These are phyloP conservation scores for Ginglymostoma cirratum DNA, from an alignment of 2,113 vertebrate species.

Conservation along the genomic window DNA sequence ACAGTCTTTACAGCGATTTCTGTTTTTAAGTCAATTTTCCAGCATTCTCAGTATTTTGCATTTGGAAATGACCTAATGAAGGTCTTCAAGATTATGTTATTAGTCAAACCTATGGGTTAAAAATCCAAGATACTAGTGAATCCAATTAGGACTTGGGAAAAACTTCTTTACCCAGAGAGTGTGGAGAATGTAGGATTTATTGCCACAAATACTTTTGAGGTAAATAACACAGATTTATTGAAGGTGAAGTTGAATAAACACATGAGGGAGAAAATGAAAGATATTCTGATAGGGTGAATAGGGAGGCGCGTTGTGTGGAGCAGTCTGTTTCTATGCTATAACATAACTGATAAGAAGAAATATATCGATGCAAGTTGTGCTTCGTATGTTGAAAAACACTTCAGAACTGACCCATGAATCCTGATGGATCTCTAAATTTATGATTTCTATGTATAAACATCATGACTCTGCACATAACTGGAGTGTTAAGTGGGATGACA, in stretches of 20 bases:
- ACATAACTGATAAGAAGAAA: neutral
- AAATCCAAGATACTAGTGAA: neutral
- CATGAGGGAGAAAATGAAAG: neutral
- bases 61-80: neutral
- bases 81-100: neutral
- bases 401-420: neutral
- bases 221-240: neutral
- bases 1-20: no score
- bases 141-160: neutral
- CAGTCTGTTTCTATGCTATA: neutral
- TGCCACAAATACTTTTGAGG: neutral
- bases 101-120: no score
- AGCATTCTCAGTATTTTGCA: neutral
- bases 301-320: neutral
- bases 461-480: neutral
- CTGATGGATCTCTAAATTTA: neutral
- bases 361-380: neutral
- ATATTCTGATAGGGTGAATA: neutral
- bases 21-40: no score
- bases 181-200: neutral
- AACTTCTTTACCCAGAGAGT: neutral
- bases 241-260: neutral
- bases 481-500: neutral
- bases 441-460: conserved; percentile 29
- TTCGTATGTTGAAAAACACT: neutral